Evolutionary conservation across 2,113 vertebrate species (phyloP).

Genomic region (Ptilorrhoa leucosticta): DNA sequence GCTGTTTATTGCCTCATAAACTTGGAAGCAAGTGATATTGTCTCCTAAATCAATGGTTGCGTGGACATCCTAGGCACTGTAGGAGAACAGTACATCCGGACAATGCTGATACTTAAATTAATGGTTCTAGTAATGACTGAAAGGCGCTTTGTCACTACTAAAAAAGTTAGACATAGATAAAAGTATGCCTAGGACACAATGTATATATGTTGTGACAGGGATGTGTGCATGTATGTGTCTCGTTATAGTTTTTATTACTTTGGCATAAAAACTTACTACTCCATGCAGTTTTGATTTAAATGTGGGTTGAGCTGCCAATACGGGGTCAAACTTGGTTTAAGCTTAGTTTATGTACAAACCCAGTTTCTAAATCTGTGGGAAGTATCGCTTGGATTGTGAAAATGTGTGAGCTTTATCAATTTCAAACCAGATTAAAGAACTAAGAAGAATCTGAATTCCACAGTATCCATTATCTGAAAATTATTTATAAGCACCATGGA

Average conservation of each 20-base stretch:
- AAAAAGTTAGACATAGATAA: slow-evolving; percentile 11
- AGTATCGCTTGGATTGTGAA: background rate
- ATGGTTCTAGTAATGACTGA: slow-evolving; percentile 47
- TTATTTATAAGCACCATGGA: background rate
- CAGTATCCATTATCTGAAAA: background rate
- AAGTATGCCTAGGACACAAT: background rate
- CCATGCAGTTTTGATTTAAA: background rate
- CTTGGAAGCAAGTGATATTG: slow-evolving; percentile 77
- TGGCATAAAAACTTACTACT: background rate
- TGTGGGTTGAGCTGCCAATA: background rate
- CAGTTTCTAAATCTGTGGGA: background rate
- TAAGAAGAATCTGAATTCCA: background rate
- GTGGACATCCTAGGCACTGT: slow-evolving; percentile 53
- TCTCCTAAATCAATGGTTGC: slow-evolving; percentile 76
- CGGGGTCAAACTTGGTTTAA: background rate
- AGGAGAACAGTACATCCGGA: slow-evolving; percentile 62
- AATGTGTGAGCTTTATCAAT: background rate
- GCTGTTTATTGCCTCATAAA: slow-evolving; percentile 82
- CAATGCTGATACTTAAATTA: slow-evolving; percentile 45
- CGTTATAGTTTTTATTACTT: slow-evolving; percentile 1
- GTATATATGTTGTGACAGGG: background rate
- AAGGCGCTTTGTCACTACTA: slow-evolving; percentile 54
- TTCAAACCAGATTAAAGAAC: background rate
- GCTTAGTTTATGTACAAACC: background rate
- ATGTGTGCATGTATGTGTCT: background rate